A percentile compares a stretch with the other conserved stretches of the same genome.
These are phyloP conservation scores for Malacoctenus gilli DNA, from an alignment of 2,797 vertebrate species.

Conservation along the genomic window DNA sequence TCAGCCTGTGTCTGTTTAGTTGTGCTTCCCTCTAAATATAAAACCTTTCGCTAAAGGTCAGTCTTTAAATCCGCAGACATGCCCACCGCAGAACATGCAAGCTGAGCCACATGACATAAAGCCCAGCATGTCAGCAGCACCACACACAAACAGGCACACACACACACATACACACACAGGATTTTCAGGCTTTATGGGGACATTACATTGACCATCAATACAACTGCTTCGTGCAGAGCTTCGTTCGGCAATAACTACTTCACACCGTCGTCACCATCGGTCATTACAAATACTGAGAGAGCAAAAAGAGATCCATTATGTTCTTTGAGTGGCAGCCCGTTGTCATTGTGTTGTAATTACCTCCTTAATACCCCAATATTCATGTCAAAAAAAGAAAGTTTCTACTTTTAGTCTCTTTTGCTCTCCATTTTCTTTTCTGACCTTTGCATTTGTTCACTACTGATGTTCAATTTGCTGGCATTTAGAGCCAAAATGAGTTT, in stretches of 20 bases:
- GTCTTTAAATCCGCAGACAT: constrained; percentile 46
- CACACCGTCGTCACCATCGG: too few species aligned
- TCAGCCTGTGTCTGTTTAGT: constrained; percentile 22
- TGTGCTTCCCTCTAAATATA: constrained; percentile 42
- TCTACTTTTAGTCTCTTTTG: constrained; percentile 46
- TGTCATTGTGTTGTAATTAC: constrained; percentile 10
- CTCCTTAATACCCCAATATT: constrained; percentile 34
- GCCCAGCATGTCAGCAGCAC: background rate
- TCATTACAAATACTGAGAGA: too few species aligned
- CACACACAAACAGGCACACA: constrained; percentile 2
- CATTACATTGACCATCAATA: too few species aligned
- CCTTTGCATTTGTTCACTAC: constrained; percentile 74
- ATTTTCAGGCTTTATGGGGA: too few species aligned
- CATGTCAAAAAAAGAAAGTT: constrained; percentile 58
- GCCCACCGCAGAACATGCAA: constrained; percentile 17
- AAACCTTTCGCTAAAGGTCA: constrained; percentile 64
- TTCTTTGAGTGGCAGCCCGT: constrained; percentile 1
- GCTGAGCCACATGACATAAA: constrained; percentile 7
- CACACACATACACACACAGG: background rate
- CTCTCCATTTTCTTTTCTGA: constrained; percentile 69
- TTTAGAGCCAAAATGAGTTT: constrained; percentile 72
- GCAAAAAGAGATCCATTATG: background rate
- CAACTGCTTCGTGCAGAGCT: too few species aligned
- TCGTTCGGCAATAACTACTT: too few species aligned
- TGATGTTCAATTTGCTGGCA: constrained; percentile 75